These are phyloP conservation scores for Rhincodon typus DNA, from an alignment of 2,797 vertebrate genomes.

Conservation along the genomic window DNA sequence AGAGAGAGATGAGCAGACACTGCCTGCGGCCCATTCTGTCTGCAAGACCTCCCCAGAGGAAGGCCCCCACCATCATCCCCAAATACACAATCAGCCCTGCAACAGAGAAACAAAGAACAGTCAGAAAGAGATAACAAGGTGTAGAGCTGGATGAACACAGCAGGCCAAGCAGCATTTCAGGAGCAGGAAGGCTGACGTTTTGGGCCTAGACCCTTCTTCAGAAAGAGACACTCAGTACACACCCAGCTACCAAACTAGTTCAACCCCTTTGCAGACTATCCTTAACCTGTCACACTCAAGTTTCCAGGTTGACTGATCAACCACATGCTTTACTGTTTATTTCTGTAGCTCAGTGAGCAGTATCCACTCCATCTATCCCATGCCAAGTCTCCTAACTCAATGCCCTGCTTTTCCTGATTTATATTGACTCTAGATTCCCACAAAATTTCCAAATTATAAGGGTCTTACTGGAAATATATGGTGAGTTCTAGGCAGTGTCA, in stretches of 20 bases:
- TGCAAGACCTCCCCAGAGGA: slow-evolving; percentile 88
- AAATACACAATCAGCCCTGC: slow-evolving; percentile 92
- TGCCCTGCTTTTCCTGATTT: too few species aligned
- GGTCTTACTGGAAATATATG: not conserved
- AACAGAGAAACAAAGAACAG: slow-evolving; percentile 11
- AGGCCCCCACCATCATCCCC: slow-evolving; percentile 97
- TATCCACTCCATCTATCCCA: too few species aligned
- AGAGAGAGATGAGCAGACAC: slow-evolving; percentile 92
- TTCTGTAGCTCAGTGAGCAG: too few species aligned
- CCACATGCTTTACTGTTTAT: not conserved
- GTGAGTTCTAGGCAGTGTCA: not conserved
- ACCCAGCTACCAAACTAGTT: not conserved
- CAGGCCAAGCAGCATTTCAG: too few species aligned
- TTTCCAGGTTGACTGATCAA: not conserved
- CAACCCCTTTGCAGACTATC: not conserved
- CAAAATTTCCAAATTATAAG: too few species aligned
- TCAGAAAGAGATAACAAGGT: not conserved
- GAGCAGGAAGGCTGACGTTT: too few species aligned
- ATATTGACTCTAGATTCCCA: too few species aligned
- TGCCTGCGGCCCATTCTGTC: slow-evolving; percentile 85
- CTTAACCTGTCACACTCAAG: not conserved
- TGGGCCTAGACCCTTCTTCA: not conserved
- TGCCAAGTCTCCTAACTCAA: too few species aligned
- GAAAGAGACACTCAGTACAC: not conserved
- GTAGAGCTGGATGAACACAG: too few species aligned